Conservation (phyloP, 2,888 invertebrate genomes). For the Troides aeacus region DNA sequence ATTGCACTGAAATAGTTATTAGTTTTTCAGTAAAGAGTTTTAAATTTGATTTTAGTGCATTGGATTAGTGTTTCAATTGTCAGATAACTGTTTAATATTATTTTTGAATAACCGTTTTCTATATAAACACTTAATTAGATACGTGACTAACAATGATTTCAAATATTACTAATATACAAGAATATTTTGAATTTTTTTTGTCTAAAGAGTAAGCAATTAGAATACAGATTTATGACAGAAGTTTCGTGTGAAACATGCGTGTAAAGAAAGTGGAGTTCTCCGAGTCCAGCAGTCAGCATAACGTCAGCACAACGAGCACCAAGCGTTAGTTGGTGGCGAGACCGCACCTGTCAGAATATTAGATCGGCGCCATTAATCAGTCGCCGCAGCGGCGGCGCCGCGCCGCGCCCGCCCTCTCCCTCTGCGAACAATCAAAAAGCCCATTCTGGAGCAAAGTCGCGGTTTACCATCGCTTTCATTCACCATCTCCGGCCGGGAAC, state of each 20-base stretch:
- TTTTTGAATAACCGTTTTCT: no score
- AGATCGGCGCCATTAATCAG: slow-evolving; percentile 72
- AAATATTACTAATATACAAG: no score
- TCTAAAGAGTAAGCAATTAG: no score
- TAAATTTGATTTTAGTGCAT: no score
- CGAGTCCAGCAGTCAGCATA: not conserved
- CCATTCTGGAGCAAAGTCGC: slow-evolving; percentile 59
- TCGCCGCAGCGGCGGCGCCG: slow-evolving; percentile 40
- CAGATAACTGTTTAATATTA: no score
- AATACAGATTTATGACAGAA: no score
- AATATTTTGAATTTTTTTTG: no score
- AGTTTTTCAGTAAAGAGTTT: no score
- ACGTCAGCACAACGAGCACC: slow-evolving; percentile 24
- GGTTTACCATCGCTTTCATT: slow-evolving; percentile 60
- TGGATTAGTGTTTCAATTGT: no score
- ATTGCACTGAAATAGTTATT: no score
- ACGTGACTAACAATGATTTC: no score
- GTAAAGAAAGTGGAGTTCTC: not conserved
- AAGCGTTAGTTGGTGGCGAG: slow-evolving; percentile 33
- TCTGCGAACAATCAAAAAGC: slow-evolving; percentile 64
- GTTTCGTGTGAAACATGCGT: not conserved
- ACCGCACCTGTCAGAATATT: slow-evolving; percentile 72
- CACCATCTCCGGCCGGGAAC: slow-evolving; percentile 58
- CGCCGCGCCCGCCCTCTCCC: slow-evolving; percentile 31
- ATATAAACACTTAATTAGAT: no score